Conservation (phyloP, 2,113 vertebrate species). For the Chrysochloris asiatica region DNA sequence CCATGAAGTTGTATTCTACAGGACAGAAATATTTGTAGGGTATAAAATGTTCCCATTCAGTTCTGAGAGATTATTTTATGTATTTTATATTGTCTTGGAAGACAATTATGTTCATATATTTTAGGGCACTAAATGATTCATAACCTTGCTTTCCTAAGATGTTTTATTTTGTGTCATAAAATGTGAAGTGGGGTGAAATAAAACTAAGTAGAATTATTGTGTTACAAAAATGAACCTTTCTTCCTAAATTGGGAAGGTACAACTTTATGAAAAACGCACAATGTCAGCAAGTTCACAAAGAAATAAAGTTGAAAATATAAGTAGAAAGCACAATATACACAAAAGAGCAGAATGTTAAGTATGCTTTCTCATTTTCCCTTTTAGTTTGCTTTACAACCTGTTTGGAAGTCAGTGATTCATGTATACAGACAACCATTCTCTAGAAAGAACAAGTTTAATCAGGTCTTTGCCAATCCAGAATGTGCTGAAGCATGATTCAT, state of each 20-base stretch:
- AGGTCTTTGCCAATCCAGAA: background rate
- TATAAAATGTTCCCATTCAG: conserved; percentile 25
- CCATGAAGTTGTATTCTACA: background rate
- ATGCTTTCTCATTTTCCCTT: background rate
- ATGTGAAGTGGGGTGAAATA: conserved; percentile 35
- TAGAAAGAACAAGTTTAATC: background rate
- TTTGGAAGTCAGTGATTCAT: background rate
- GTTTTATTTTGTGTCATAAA: conserved; percentile 65
- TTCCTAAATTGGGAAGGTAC: background rate
- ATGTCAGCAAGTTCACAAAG: background rate
- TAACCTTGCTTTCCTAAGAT: background rate
- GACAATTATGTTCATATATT: conserved; percentile 43
- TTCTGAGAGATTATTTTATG: conserved; percentile 50
- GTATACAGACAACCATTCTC: background rate
- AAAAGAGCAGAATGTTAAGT: background rate
- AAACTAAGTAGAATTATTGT: conserved; percentile 35
- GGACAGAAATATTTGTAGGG: conserved; percentile 22
- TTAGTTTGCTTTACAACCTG: background rate
- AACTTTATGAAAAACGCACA: background rate
- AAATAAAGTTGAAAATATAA: background rate
- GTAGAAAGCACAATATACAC: background rate
- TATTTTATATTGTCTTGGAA: conserved; percentile 51
- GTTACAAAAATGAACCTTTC: conserved; percentile 46
- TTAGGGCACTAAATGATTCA: conserved; percentile 57
- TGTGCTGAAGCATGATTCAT: background rate